phyloP scores from a whole-genome alignment of 1,140 invertebrate genomes.

The Drosophila ananassae region DNA sequence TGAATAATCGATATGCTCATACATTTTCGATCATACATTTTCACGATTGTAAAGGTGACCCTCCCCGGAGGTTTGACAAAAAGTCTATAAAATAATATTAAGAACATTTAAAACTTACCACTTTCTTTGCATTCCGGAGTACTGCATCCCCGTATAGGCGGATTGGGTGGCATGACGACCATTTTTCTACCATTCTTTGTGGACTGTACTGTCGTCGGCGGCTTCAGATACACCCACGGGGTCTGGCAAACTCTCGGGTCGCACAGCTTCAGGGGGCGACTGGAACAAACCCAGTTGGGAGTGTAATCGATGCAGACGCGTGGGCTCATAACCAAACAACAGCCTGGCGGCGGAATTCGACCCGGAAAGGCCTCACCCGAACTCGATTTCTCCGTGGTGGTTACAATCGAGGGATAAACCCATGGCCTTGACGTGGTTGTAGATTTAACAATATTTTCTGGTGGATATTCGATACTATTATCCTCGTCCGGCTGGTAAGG shows the following conservation, averaged over 20 bases:
- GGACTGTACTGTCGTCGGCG: constrained; percentile 39
- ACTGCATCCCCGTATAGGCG: constrained; percentile 48
- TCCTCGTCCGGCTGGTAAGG: constrained; percentile 36
- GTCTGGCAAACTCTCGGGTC: constrained; percentile 52
- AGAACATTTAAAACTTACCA: constrained; percentile 34
- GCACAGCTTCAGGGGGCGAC: constrained; percentile 39
- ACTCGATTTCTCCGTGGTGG: constrained; percentile 15
- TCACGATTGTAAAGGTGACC: no score
- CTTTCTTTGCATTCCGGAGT: constrained; percentile 51
- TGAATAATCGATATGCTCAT: no score
- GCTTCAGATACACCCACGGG: constrained; percentile 57
- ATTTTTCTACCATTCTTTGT: constrained; percentile 12
- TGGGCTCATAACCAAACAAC: constrained; percentile 57
- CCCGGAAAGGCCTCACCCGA: constrained; percentile 17
- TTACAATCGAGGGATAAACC: constrained; percentile 12
- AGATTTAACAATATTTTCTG: not conserved
- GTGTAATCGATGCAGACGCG: constrained; percentile 63
- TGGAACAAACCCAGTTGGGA: constrained; percentile 64
- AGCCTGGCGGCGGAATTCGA: constrained; percentile 11
- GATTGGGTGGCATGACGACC: constrained; percentile 72
- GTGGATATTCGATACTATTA: not conserved
- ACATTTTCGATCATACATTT: no score
- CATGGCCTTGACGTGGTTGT: constrained; percentile 12
- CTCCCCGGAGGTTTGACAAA: no score
- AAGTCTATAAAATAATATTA: no score